phyloP scores from a whole-genome alignment of 2,797 vertebrate genomes.

The Xerus rutilus region DNA sequence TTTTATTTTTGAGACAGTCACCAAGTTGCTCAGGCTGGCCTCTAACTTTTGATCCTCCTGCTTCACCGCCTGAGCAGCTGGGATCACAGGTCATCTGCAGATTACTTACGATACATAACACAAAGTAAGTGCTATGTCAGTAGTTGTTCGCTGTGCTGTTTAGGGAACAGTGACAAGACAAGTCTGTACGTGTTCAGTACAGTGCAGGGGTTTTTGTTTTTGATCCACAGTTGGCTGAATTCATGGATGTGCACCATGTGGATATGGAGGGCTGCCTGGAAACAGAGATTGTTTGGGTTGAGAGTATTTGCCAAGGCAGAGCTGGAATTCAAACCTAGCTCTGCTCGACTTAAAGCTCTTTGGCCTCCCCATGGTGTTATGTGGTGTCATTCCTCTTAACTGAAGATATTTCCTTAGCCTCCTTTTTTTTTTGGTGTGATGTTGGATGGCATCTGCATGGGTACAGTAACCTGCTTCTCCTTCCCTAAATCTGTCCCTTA shows the following conservation, averaged over 20 bases:
- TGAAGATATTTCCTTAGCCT: not conserved
- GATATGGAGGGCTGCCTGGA: not conserved
- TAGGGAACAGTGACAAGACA: not conserved
- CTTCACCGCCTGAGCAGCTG: no score
- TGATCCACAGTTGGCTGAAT: not conserved
- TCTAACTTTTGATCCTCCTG: not conserved
- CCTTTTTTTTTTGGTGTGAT: not conserved
- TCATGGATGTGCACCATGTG: not conserved
- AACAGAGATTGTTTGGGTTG: not conserved
- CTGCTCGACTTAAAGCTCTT: not conserved
- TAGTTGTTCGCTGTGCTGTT: not conserved
- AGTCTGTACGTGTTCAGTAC: not conserved
- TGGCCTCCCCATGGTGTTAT: not conserved
- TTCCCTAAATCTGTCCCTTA: constrained; percentile 61
- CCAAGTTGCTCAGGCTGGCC: no score
- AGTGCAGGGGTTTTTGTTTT: not conserved
- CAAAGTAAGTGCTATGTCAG: no score
- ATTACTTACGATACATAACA: not conserved
- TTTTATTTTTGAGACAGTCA: no score
- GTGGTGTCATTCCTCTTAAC: not conserved
- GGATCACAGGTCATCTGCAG: not conserved
- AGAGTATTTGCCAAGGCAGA: not conserved
- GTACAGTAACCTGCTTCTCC: not conserved
- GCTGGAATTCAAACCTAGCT: no score
- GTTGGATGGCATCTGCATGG: not conserved